A percentile compares a stretch with the other conserved stretches of the same genome.
phyloP scores from a whole-genome alignment of 2,797 vertebrate genomes.

The Myotis vivesi region DNA sequence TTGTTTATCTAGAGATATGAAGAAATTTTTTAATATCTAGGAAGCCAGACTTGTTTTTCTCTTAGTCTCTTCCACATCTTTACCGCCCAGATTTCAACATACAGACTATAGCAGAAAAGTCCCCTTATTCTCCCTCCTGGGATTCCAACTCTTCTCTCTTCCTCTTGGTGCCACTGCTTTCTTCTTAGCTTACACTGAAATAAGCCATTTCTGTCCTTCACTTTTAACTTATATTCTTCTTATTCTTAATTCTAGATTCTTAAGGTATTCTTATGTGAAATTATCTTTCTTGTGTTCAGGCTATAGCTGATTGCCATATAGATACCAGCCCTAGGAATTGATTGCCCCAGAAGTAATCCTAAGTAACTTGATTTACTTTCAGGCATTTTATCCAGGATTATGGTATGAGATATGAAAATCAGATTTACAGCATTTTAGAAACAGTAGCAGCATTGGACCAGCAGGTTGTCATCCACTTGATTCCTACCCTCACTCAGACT shows the following conservation, averaged over 20 bases:
- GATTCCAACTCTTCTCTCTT: not conserved
- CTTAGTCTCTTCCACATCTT: not conserved
- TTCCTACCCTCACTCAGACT: slow-evolving; percentile 90
- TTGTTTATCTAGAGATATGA: not conserved
- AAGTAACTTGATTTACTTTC: slow-evolving; percentile 64
- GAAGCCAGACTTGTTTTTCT: not conserved
- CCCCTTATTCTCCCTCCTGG: not conserved
- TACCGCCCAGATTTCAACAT: not conserved
- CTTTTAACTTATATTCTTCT: slow-evolving; percentile 5
- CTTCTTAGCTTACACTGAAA: not conserved
- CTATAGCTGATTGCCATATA: not conserved
- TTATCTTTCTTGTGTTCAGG: slow-evolving; percentile 3
- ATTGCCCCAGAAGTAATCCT: slow-evolving; percentile 24
- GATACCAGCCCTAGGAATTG: not conserved
- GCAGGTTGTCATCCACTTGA: slow-evolving; percentile 86
- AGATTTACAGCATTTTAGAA: slow-evolving; percentile 91
- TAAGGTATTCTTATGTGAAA: not conserved
- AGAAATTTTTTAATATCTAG: not conserved
- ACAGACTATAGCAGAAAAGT: not conserved
- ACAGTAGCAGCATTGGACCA: slow-evolving; percentile 88
- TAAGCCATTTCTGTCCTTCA: not conserved
- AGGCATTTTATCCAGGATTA: slow-evolving; percentile 94
- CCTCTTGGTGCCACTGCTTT: not conserved
- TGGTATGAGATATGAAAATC: slow-evolving; percentile 88
- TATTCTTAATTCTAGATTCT: not conserved